Evolutionary conservation across 1,140 invertebrate genomes (phyloP).

Genomic region (Drosophila repleta): DNA sequence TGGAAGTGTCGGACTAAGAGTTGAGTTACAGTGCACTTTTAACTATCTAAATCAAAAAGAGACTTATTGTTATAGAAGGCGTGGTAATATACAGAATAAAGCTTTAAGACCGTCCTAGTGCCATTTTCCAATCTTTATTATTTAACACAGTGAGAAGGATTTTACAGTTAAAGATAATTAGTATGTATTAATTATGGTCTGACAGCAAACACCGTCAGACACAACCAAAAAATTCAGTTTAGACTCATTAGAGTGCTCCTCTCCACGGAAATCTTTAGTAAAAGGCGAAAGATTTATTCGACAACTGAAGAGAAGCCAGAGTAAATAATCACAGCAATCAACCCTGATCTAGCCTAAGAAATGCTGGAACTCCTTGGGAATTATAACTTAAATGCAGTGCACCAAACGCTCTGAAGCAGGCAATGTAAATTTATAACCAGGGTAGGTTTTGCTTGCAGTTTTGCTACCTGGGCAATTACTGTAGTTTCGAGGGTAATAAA

Average conservation of each 20-base stretch:
- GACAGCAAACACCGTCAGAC: conserved; percentile 8
- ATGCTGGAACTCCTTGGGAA: conserved; percentile 34
- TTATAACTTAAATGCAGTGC: background rate
- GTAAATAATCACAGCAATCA: background rate
- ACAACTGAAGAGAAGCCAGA: conserved; percentile 48
- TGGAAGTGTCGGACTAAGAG: too few relatives aligned
- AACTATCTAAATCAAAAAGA: too few relatives aligned
- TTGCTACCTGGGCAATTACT: too few relatives aligned
- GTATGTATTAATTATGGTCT: conserved; percentile 34
- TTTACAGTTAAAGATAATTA: too few relatives aligned
- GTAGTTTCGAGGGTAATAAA: too few relatives aligned
- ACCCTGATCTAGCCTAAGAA: background rate
- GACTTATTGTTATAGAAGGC: too few relatives aligned
- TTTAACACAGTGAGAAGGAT: too few relatives aligned
- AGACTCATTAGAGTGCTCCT: conserved; percentile 59
- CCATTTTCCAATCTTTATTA: too few relatives aligned
- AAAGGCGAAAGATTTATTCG: conserved; percentile 55
- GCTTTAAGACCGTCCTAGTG: too few relatives aligned
- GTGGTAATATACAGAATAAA: too few relatives aligned
- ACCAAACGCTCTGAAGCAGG: conserved; percentile 1
- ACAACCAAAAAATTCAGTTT: conserved; percentile 35
- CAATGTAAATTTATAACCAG: background rate
- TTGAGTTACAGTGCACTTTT: too few relatives aligned
- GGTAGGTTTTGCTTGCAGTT: too few relatives aligned
- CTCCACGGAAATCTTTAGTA: conserved; percentile 56